Evolutionary conservation across 2,797 vertebrate species (phyloP).

Genomic region (Acanthornis magna): DNA sequence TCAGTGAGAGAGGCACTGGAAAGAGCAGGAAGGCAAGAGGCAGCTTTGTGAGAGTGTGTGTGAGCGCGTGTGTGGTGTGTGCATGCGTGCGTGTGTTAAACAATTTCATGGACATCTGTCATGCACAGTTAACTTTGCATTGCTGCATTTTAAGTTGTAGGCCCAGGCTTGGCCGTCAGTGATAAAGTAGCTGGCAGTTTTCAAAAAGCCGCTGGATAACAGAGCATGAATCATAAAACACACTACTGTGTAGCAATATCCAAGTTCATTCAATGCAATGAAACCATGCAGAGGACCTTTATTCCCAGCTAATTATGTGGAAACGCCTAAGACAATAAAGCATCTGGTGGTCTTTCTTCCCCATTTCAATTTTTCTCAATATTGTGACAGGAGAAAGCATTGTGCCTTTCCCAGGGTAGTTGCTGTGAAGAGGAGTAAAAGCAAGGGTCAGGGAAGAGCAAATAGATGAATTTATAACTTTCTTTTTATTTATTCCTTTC

Average conservation of each 20-base stretch:
- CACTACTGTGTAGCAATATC: conserved; percentile 88
- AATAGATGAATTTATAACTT: conserved; percentile 99
- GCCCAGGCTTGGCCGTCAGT: conserved; percentile 77
- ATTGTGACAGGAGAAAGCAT: conserved; percentile 97
- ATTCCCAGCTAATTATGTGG: conserved; percentile 98
- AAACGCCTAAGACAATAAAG: conserved; percentile 98
- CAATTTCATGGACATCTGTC: conserved; percentile 97
- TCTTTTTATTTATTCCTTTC: conserved; percentile 87
- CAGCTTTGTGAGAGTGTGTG: conserved; percentile 60
- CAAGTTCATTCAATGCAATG: conserved; percentile 97
- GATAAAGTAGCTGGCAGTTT: conserved; percentile 86
- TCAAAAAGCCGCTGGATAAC: conserved; percentile 81
- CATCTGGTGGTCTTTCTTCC: conserved; percentile 98
- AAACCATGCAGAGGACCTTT: conserved; percentile 90
- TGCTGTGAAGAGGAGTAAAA: conserved; percentile 82
- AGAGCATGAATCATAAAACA: conserved; percentile 87
- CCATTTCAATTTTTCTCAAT: conserved; percentile 90
- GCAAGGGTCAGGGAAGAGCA: conserved; percentile 95
- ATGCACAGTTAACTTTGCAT: conserved; percentile 95
- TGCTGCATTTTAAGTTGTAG: conserved; percentile 84
- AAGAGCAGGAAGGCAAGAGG: conserved; percentile 16
- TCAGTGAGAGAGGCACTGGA: neutral
- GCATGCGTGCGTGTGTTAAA: conserved; percentile 86
- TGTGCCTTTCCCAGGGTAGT: conserved; percentile 87
- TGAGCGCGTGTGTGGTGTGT: conserved; percentile 11